Percentiles rank a stretch among this genome's conserved stretches.
Evolutionary conservation across 2,797 vertebrate species (phyloP).

Genomic region (Acrocephalus scirpaceus): DNA sequence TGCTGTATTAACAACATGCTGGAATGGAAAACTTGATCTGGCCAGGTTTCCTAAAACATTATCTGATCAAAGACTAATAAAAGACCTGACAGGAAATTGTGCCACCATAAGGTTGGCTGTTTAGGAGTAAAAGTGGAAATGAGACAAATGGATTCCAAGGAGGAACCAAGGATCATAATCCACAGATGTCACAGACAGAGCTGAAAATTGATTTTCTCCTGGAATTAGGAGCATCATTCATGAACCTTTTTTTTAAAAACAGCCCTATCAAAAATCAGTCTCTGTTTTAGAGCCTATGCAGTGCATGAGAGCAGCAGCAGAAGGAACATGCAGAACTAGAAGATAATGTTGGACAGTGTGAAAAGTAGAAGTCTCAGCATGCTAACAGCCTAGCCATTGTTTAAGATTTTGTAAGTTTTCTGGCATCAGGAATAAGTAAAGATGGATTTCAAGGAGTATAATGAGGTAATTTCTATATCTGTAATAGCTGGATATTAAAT

Average conservation of each 20-base stretch:
- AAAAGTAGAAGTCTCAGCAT: background rate
- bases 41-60: background rate
- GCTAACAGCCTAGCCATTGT: background rate
- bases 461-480: constrained; percentile 19
- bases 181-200: background rate
- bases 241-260: background rate
- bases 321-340: background rate
- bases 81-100: background rate
- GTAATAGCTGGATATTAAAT: constrained; percentile 30
- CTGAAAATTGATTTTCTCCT: background rate
- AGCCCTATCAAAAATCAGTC: background rate
- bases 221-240: background rate
- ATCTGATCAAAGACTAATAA: background rate
- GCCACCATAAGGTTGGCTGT: background rate
- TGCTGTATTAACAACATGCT: background rate
- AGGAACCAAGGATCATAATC: background rate
- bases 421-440: background rate
- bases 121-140: background rate
- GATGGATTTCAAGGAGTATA: constrained; percentile 5
- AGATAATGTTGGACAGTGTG: background rate
- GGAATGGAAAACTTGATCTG: background rate
- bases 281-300: background rate
- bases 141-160: background rate
- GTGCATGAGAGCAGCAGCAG: background rate
- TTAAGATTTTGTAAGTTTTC: background rate